Evolutionary conservation across 1,140 invertebrate genomes (phyloP), one percentile per base, ranked within the genome.

Genomic region (Alviniconcha marisindica): DNA sequence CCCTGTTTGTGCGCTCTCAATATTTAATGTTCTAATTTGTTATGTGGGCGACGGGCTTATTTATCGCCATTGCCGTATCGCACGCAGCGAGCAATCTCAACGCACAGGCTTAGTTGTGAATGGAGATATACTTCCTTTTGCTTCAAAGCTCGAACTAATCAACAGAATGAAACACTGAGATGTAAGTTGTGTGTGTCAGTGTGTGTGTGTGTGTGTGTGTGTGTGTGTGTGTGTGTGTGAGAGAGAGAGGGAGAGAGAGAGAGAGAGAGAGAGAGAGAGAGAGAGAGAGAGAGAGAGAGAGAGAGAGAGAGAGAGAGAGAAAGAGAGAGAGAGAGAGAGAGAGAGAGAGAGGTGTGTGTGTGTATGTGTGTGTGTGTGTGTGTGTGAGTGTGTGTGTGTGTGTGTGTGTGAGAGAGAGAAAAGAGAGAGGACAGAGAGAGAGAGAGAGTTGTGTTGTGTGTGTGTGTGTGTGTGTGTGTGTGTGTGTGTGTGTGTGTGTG

Each of bases 11-110:
- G 24, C 36, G 36, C 31, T 28, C 42, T 76, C 38, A 76, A 76
- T 76, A 76, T 76, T 76, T 76, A 76, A 76, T 76, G 40, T 44
- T 44, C 24, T 76, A 42, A 76, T 76, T 71, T 38, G 18, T 31
- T 18, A 71, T 71, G 15, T 21, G 69, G 18, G 18, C 69, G 38
- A 10, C 69, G 31, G 69, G 69, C n/a, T 71, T 36, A 4, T 33
- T 33, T 38, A 7, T 4, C 69, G 33, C 38, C 69, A 71, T 36
- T 36, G 69, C 69, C 31, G 21, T 18, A n/a, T n/a, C n/a, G n/a
- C n/a, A n/a, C n/a, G n/a, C n/a, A n/a, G n/a, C n/a, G n/a, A n/a
- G n/a, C n/a, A n/a, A n/a, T n/a, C n/a, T n/a, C n/a, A n/a, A n/a
- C n/a, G n/a, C n/a, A n/a, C n/a, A n/a, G n/a, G n/a, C n/a, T n/a